A percentile compares a stretch with the other conserved stretches of the same genome.
Evolutionary conservation across 2,797 vertebrate genomes (phyloP).

Genomic region (Lycodopsis pacificus): DNA sequence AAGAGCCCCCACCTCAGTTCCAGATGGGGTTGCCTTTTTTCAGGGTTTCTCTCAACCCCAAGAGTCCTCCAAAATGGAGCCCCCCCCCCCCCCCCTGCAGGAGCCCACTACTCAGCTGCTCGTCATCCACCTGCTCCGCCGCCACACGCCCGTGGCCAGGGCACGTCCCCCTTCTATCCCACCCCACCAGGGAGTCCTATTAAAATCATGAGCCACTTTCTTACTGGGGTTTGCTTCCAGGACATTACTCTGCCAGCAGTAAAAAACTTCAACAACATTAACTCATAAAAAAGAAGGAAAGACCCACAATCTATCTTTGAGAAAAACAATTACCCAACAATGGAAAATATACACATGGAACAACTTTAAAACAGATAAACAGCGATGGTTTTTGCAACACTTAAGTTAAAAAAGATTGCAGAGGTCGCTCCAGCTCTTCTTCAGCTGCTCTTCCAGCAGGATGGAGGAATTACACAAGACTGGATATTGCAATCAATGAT

Average conservation of each 20-base stretch:
- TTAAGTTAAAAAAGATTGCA: slow-evolving; percentile 3
- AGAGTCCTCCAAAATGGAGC: slow-evolving; percentile 87
- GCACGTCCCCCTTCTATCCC: slow-evolving; percentile 71
- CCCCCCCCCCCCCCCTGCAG: slow-evolving; percentile 63
- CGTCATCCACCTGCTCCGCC: slow-evolving; percentile 87
- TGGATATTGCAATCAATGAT: slow-evolving; percentile 72
- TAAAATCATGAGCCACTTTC: slow-evolving; percentile 82
- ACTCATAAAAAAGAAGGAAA: slow-evolving; percentile 36
- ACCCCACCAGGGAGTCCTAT: slow-evolving; percentile 77
- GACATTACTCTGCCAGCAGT: slow-evolving; percentile 50
- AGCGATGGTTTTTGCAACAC: slow-evolving; percentile 2
- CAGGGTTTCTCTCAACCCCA: slow-evolving; percentile 86
- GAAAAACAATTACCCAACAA: slow-evolving; percentile 2
- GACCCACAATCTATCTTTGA: slow-evolving; percentile 15
- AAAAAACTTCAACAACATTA: slow-evolving; percentile 65
- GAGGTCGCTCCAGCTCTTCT: not conserved
- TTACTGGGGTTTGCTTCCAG: slow-evolving; percentile 68
- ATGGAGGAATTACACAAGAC: slow-evolving; percentile 60
- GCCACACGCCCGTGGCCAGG: slow-evolving; percentile 84
- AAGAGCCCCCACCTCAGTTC: slow-evolving; percentile 85
- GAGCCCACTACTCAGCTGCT: slow-evolving; percentile 86
- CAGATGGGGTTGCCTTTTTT: slow-evolving; percentile 87
- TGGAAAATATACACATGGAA: not conserved
- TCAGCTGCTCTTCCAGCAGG: slow-evolving; percentile 36
- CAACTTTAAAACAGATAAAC: not conserved